phyloP scores from a whole-genome alignment of 2,113 vertebrate species.

The Strix aluco region DNA sequence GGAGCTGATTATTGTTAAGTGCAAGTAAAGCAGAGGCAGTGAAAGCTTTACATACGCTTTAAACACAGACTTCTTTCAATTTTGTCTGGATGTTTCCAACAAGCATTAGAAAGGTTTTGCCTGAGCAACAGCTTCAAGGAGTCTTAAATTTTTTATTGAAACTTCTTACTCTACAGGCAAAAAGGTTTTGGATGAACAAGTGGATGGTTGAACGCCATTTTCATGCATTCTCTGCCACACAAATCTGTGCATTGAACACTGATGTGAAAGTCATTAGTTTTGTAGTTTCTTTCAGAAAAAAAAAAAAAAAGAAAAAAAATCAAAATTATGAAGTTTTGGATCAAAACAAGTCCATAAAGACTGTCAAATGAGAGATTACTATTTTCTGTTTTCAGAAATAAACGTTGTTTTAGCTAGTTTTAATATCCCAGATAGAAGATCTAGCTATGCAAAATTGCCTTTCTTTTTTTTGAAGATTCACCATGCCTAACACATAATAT shows the following conservation, averaged over 20 bases:
- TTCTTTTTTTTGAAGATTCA: background rate
- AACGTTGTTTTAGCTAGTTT: background rate
- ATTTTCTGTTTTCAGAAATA: background rate
- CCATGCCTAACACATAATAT: background rate
- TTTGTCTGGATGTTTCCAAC: background rate
- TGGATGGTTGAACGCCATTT: background rate
- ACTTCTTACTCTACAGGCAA: background rate
- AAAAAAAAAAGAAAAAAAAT: background rate
- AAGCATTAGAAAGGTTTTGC: background rate
- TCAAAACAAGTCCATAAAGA: background rate
- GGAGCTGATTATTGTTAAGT: background rate
- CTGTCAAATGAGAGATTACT: background rate
- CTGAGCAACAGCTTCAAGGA: background rate
- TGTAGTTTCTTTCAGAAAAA: background rate
- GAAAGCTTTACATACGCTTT: background rate
- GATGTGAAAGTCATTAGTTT: background rate
- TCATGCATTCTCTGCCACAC: background rate
- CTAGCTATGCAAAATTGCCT: background rate
- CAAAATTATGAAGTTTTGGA: background rate
- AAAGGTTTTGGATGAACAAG: background rate
- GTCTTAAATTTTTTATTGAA: background rate
- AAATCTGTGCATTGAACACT: background rate
- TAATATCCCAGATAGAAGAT: background rate
- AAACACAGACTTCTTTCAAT: background rate
- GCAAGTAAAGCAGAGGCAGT: background rate